These are phyloP conservation scores for Eupeodes latifasciatus DNA, from an alignment of 2,888 invertebrate genomes.

Conservation along the genomic window DNA sequence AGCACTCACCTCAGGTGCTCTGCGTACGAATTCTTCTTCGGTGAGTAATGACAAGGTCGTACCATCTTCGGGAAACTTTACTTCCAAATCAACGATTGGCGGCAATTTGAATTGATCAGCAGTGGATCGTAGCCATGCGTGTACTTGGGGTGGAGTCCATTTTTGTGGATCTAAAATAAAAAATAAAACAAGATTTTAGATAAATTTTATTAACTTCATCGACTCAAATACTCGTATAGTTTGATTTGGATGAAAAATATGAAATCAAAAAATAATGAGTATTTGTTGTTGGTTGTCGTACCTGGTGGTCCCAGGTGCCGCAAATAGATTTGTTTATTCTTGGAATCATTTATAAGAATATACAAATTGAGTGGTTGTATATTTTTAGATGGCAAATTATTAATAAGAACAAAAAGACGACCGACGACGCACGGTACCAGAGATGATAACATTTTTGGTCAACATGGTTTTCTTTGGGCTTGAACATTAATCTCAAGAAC, in stretches of 20 bases:
- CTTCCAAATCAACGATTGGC: slow-evolving; percentile 89
- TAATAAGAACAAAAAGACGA: not conserved
- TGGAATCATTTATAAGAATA: slow-evolving; percentile 5
- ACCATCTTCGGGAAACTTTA: slow-evolving; percentile 93
- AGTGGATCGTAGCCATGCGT: slow-evolving; percentile 95
- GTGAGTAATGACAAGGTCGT: slow-evolving; percentile 89
- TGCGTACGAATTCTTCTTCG: slow-evolving; percentile 93
- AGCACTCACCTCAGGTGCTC: slow-evolving; percentile 90
- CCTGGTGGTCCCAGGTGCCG: slow-evolving; percentile 63
- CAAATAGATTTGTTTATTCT: slow-evolving; percentile 37
- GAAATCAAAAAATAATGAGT: slow-evolving; percentile 21
- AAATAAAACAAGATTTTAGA: not conserved
- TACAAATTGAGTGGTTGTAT: not conserved
- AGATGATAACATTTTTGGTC: not conserved
- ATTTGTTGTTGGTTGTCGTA: slow-evolving; percentile 16
- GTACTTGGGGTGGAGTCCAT: slow-evolving; percentile 94
- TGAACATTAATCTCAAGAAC: not conserved
- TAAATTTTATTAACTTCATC: not conserved
- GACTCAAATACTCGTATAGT: not conserved
- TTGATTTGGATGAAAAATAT: not conserved
- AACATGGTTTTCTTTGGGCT: not conserved
- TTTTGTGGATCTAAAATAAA: slow-evolving; percentile 91
- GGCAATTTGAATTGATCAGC: slow-evolving; percentile 91
- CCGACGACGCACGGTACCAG: not conserved
- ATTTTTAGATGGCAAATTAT: not conserved